phyloP scores from a whole-genome alignment of 2,888 invertebrate species.

The Rhagium mordax region DNA sequence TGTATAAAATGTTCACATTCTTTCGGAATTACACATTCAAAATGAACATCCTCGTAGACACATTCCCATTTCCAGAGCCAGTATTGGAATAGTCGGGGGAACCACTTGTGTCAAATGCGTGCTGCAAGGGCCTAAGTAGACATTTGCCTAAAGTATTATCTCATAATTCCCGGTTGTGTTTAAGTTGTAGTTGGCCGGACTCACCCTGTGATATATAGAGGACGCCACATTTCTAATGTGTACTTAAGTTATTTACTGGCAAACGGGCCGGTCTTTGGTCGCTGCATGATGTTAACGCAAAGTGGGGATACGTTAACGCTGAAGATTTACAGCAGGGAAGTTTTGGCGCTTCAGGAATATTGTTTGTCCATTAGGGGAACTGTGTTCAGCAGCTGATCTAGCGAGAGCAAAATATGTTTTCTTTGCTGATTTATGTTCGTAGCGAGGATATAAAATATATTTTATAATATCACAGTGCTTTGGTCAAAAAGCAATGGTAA shows the following conservation, averaged over 20 bases:
- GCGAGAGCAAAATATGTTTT: background rate
- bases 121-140: constrained; percentile 38
- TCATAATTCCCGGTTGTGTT: constrained; percentile 68
- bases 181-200: constrained; percentile 57
- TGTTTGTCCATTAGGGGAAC: constrained; percentile 53
- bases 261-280: constrained; percentile 60
- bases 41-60: background rate
- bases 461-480: too few species aligned
- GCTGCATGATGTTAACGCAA: constrained; percentile 43
- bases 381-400: background rate
- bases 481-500: too few species aligned
- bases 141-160: constrained; percentile 63
- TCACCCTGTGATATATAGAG: constrained; percentile 49
- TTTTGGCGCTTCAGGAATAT: constrained; percentile 51
- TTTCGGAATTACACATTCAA: background rate
- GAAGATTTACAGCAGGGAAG: constrained; percentile 54
- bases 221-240: constrained; percentile 65
- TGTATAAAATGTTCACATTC: too few species aligned
- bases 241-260: constrained; percentile 68
- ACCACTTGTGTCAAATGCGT: constrained; percentile 6
- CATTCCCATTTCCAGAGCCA: background rate
- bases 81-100: background rate
- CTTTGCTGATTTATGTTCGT: too few species aligned
- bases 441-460: too few species aligned
- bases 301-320: constrained; percentile 45